These are phyloP conservation scores for Caenorhabditis wallacei DNA, from an alignment of 2,888 invertebrate species.

Conservation along the genomic window DNA sequence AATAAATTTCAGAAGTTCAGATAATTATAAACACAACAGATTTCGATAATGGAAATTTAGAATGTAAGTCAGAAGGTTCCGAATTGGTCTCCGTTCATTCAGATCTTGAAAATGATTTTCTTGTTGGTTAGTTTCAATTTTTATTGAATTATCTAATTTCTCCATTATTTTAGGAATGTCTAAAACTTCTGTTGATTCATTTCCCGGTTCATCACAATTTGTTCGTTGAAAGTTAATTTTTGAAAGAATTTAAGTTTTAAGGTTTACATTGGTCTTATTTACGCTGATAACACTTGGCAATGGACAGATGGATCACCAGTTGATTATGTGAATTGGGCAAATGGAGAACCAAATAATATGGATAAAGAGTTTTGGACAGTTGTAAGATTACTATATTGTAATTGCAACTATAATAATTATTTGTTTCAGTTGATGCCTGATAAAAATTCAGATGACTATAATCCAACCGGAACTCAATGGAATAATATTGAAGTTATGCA, in stretches of 20 bases:
- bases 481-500: slow-evolving; percentile 3
- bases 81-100: slow-evolving; percentile 48
- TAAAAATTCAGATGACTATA: background rate
- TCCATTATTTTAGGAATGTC: slow-evolving; percentile 30
- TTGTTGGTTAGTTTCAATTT: slow-evolving; percentile 37
- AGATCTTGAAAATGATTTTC: slow-evolving; percentile 36
- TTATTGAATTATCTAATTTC: no score
- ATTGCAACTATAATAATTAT: no score
- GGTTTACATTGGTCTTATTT: slow-evolving; percentile 23
- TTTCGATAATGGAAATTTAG: slow-evolving; percentile 7
- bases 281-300: slow-evolving; percentile 13
- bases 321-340: slow-evolving; percentile 39
- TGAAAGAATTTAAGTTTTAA: no score
- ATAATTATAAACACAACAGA: background rate
- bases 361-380: slow-evolving; percentile 41
- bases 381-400: slow-evolving; percentile 19
- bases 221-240: no score
- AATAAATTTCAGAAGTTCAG: no score
- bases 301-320: slow-evolving; percentile 44
- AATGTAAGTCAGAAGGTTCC: slow-evolving; percentile 37
- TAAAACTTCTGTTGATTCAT: slow-evolving; percentile 9
- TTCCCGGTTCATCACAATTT: no score
- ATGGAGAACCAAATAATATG: slow-evolving; percentile 46
- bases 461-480: slow-evolving; percentile 15
- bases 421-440: slow-evolving; percentile 42